Percentiles rank a stretch among this genome's conserved stretches.
Conservation (phyloP, 2,113 vertebrate genomes). For the Eolophus roseicapilla region DNA sequence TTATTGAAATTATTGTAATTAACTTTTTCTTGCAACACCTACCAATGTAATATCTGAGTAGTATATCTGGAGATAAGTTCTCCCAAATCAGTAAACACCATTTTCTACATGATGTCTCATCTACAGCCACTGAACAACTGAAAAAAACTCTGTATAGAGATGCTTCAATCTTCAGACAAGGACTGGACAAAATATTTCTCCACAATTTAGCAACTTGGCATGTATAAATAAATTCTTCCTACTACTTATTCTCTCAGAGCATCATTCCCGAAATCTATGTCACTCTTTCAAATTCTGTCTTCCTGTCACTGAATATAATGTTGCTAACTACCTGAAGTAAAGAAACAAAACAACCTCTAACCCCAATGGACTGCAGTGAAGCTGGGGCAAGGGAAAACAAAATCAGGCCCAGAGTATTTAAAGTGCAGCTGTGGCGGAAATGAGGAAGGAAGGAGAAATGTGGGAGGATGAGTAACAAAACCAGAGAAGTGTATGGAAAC, state of each 20-base stretch:
- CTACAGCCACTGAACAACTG: neutral
- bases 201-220: neutral
- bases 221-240: neutral
- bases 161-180: neutral
- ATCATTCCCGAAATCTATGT: neutral
- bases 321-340: neutral
- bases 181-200: neutral
- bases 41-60: neutral
- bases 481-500: neutral
- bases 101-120: neutral
- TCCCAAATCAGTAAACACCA: neutral
- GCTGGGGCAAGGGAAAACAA: neutral
- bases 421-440: slow-evolving; percentile 30
- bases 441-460: slow-evolving; percentile 16
- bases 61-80: neutral
- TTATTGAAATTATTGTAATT: neutral
- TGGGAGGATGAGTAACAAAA: slow-evolving; percentile 32
- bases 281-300: neutral
- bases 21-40: neutral
- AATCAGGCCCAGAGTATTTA: neutral
- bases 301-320: neutral
- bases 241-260: neutral
- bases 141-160: neutral
- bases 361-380: neutral
- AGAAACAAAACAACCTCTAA: neutral